phyloP scores from a whole-genome alignment of 2,113 vertebrate species.

The Pelodiscus sinensis region DNA sequence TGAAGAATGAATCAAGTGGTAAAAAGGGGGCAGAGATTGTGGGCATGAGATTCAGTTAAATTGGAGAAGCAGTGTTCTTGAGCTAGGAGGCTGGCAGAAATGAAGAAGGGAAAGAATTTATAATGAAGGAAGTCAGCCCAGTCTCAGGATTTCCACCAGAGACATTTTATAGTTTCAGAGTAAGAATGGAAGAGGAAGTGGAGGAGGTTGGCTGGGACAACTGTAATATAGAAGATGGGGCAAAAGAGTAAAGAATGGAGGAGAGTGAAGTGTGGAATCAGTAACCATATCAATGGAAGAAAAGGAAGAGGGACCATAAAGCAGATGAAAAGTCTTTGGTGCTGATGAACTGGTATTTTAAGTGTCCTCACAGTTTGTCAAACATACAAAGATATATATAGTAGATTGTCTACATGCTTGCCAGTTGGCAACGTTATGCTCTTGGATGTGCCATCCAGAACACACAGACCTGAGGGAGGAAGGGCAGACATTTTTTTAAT shows the following conservation, averaged over 20 bases:
- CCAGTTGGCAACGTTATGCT: background rate
- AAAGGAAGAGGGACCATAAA: background rate
- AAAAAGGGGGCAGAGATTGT: no score
- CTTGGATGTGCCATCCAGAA: background rate
- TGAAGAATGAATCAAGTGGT: no score
- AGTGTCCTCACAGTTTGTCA: background rate
- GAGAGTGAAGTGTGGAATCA: background rate
- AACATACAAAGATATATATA: background rate
- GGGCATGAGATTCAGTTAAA: no score
- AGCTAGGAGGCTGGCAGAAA: no score
- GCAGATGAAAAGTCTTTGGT: background rate
- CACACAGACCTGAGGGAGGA: background rate
- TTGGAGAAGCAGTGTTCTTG: no score
- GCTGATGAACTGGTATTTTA: background rate
- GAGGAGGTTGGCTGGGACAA: background rate
- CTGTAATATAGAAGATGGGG: background rate
- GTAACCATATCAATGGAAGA: background rate
- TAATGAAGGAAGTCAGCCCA: background rate
- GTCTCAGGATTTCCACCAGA: background rate
- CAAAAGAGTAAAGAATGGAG: background rate
- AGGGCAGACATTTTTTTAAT: background rate
- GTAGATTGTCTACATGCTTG: background rate
- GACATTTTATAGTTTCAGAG: background rate
- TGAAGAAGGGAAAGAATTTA: background rate
- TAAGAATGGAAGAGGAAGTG: background rate